phyloP scores from a whole-genome alignment of 1,140 invertebrate species.

The Zeugodacus cucurbitae region DNA sequence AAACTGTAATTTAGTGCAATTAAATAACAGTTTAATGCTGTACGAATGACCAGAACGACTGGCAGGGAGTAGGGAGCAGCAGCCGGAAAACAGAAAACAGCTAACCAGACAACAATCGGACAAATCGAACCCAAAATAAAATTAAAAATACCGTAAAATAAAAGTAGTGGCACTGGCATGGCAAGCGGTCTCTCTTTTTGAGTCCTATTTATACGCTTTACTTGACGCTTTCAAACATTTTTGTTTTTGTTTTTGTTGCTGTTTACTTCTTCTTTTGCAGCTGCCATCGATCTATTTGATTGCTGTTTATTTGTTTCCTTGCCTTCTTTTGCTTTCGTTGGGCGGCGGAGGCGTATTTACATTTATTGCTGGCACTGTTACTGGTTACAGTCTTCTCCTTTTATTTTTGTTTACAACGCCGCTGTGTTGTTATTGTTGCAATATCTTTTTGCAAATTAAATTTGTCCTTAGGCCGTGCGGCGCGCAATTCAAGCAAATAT shows the following conservation, averaged over 20 bases:
- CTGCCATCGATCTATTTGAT: conserved; percentile 14
- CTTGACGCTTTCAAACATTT: not conserved
- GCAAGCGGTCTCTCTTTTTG: not conserved
- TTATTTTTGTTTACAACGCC: not conserved
- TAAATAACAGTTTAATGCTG: not conserved
- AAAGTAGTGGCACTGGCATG: not conserved
- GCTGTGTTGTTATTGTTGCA: not conserved
- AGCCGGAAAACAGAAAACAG: not conserved
- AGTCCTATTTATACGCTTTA: not conserved
- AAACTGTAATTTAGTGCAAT: not conserved
- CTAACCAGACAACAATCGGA: not conserved
- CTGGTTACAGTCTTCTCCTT: not conserved
- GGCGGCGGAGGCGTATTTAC: not conserved
- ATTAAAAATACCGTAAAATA: not conserved
- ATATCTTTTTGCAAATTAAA: conserved; percentile 60
- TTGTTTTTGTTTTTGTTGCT: not conserved
- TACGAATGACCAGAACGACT: not conserved
- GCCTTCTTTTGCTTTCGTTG: not conserved
- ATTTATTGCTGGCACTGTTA: not conserved
- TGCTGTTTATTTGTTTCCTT: not conserved
- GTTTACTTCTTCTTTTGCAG: not conserved
- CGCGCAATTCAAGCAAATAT: conserved; percentile 55
- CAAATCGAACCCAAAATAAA: not conserved
- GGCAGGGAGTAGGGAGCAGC: not conserved
- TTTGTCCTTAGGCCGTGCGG: conserved; percentile 54